A percentile compares a stretch with the other conserved stretches of the same genome.
Evolutionary conservation across 2,888 invertebrate genomes (phyloP).

Genomic region (Hylaea fasciaria): DNA sequence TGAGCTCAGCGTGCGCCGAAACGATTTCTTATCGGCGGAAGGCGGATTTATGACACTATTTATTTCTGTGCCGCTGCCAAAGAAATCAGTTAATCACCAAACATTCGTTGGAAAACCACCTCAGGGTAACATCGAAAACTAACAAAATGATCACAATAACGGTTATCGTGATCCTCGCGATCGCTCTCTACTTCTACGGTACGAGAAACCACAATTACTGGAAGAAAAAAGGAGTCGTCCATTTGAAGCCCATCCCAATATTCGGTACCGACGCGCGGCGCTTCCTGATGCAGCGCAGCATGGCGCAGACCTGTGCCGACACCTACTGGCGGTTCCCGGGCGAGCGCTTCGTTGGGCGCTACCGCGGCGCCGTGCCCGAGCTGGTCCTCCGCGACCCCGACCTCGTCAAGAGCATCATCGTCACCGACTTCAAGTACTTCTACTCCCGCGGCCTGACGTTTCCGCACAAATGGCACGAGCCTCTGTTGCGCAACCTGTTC

Average conservation of each 20-base stretch:
- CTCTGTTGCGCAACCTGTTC: conserved; percentile 63
- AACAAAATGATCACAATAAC: conserved; percentile 30
- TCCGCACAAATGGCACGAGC: conserved; percentile 53
- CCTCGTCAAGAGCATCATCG: conserved; percentile 58
- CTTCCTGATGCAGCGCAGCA: conserved; percentile 54
- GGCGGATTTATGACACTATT: conserved; percentile 19
- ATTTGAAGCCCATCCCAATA: conserved; percentile 59
- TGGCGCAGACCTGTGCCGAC: conserved; percentile 54
- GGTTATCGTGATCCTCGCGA: conserved; percentile 35
- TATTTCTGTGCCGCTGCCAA: conserved; percentile 5
- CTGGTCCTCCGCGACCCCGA: conserved; percentile 65
- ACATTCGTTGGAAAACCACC: not conserved
- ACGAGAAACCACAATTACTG: conserved; percentile 59
- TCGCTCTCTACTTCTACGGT: conserved; percentile 55
- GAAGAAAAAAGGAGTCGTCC: conserved; percentile 57
- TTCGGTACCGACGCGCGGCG: conserved; percentile 60
- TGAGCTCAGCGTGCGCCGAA: conserved; percentile 4
- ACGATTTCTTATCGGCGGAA: conserved; percentile 17
- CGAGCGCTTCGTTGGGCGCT: conserved; percentile 64
- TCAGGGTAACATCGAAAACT: not conserved
- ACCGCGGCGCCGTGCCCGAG: conserved; percentile 54
- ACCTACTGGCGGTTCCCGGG: conserved; percentile 62
- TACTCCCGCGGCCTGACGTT: conserved; percentile 58
- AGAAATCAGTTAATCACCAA: conserved; percentile 17
- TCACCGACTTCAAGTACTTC: conserved; percentile 62